phyloP scores from a whole-genome alignment of 2,797 vertebrate genomes.

The Craterocephalus amniculus region DNA sequence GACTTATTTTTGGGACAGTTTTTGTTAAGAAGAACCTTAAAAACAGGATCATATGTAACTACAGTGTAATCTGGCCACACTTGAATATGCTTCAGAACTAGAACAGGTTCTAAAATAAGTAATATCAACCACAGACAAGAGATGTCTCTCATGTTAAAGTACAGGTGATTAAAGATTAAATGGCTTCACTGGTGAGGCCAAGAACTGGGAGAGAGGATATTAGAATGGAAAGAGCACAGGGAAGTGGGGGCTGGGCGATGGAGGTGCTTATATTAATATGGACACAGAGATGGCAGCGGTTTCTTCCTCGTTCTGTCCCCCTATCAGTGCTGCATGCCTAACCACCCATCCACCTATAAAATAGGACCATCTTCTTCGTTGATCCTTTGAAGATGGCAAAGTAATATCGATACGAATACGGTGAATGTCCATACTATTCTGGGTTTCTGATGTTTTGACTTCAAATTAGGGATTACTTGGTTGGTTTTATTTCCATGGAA shows the following conservation, averaged over 20 bases:
- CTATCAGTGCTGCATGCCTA: constrained; percentile 52
- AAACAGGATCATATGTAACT: constrained; percentile 35
- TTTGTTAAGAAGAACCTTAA: constrained; percentile 12
- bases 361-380: constrained; percentile 47
- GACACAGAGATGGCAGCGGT: constrained; percentile 39
- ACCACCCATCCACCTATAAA: constrained; percentile 42
- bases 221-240: constrained; percentile 28
- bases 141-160: constrained; percentile 51
- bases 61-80: neutral
- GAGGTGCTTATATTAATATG: constrained; percentile 46
- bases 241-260: constrained; percentile 16
- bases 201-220: constrained; percentile 27
- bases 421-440: constrained; percentile 31
- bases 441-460: constrained; percentile 35
- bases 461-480: constrained; percentile 28
- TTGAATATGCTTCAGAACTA: constrained; percentile 25
- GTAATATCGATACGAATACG: constrained; percentile 30
- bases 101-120: constrained; percentile 79
- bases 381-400: constrained; percentile 35
- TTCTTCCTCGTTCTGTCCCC: constrained; percentile 34
- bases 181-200: constrained; percentile 41
- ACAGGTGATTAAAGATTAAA: constrained; percentile 76
- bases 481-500: neutral
- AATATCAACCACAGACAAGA: constrained; percentile 55
- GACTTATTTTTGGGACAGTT: constrained; percentile 17